Percentiles rank a stretch among this genome's conserved stretches.
phyloP scores from a whole-genome alignment of 2,113 vertebrate genomes.

The Istiophorus platypterus region DNA sequence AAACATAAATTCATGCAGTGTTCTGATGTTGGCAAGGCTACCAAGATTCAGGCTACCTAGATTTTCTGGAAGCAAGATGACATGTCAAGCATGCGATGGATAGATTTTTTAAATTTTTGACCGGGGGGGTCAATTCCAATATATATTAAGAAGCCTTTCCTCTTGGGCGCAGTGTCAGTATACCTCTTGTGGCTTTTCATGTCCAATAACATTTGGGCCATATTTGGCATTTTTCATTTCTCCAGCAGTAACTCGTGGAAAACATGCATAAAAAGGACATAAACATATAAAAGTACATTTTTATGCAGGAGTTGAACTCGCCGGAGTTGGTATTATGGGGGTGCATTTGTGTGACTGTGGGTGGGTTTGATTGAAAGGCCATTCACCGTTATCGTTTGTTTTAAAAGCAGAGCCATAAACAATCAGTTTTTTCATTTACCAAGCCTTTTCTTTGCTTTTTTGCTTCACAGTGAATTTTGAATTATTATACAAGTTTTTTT shows the following conservation, averaged over 20 bases:
- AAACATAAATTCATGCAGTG: not conserved
- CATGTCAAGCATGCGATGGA: not conserved
- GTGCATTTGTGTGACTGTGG: conserved; percentile 60
- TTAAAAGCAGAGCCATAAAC: conserved; percentile 62
- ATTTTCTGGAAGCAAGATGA: not conserved
- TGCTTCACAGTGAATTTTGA: conserved; percentile 36
- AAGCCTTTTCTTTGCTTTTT: conserved; percentile 16
- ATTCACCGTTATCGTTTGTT: conserved; percentile 57
- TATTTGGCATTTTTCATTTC: not conserved
- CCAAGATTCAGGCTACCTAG: too few relatives aligned
- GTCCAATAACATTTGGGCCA: not conserved
- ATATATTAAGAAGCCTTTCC: not conserved
- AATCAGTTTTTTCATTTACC: conserved; percentile 38
- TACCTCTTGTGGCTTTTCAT: not conserved
- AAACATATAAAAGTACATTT: too few relatives aligned
- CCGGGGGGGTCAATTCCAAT: not conserved
- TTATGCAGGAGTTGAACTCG: too few relatives aligned
- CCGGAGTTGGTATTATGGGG: conserved; percentile 48
- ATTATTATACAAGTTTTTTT: conserved; percentile 28
- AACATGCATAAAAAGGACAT: too few relatives aligned
- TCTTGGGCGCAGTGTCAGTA: not conserved
- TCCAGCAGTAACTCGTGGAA: not conserved
- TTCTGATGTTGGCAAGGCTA: not conserved
- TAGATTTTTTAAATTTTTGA: not conserved
- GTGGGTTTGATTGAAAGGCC: conserved; percentile 51